Evolutionary conservation across 2,888 invertebrate species (phyloP), one percentile per base, ranked within the genome.

Genomic region (Scaptomyza cyrtandrae): DNA sequence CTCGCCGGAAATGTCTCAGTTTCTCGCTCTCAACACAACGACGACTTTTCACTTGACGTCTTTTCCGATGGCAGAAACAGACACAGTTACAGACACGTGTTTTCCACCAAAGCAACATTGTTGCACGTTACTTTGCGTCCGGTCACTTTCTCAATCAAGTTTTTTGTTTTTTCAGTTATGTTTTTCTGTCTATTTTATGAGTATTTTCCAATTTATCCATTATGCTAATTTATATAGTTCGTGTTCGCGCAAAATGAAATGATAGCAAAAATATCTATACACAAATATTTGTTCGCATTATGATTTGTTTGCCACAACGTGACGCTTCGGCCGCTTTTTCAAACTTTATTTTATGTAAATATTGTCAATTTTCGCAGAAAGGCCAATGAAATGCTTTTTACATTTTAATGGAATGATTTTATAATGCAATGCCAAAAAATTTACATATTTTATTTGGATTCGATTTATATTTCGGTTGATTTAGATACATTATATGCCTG

Each of bases 211-310:
- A 44, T 43, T 65, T 71, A 64, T 66, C 58, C 71, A 74, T 78
- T 85, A 82, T 88, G 83, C 48, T 72, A 86, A 79, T 85, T 66
- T 68, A 44, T 69, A 46, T 54, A 78, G 78, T 78, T 77, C 53
- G 60, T 60, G 75, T 31, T 43, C 49, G 53, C 39, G 68, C 75
- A 69, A 65, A 65, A 74, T 74, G 78, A 75, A 78, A 69, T 68
- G 75, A 78, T 75, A 75, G 58, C 75, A 39, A 66, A 66, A 7
- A 29, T 29, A 35, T 19, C 19, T 33, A 33, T 33, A 52, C 41
- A 65, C 52, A 74, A 75, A 75, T 75, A 75, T 75, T 75, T 78
- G 64, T 50, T 63, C 52, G 48, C 68, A 75, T 78, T 74, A 78
- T 78, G 79, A 75, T 75, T 75, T 74, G 75, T 74, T 74, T 78